Base-by-base conservation (phyloP, 2,797 vertebrate species). In the Schizopygopsis malacanthus region DNA sequence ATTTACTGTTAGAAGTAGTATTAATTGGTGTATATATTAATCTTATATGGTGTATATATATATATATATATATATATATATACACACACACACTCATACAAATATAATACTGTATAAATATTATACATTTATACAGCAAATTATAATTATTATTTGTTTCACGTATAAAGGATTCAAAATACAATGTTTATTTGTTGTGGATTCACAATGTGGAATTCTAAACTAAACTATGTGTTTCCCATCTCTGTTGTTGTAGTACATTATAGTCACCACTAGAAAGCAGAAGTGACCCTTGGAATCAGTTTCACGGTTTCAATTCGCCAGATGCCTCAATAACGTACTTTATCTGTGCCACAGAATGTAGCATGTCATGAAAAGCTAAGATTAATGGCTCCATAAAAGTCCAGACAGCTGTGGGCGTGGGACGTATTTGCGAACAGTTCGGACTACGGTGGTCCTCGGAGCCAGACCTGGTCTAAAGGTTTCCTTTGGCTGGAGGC, bases 401-500 rank as follows among this genome's bases (percentile, higher is more conserved):
- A 8, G 77, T 72, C 76, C 37, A 83, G 79, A 50, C 79, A 54
- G 16, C 61, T 11, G 28, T 81, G 59, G 81, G 79, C 22, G 2
- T 9, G 59, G 72, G 56, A 86, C 76, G 70, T 77, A 52, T 90
- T 81, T 84, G 79, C 22, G 9, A 77, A 75, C 84, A 83, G 82
- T 75, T 90, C 90, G 87, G 81, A 87, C 82, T 52, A 39, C 85
- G 79, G 79, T 78, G 59, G 18, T 89, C 83, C 85, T 79, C 56
- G 13, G 4, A 78, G 76, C 87, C 77, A 86, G 86, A 85, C 85
- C 76, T 20, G 85, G 73, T 89, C 82, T 82, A 88, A 88, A 90
- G 86, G 85, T 89, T 91, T 90, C 79, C 50, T 25, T 85, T 90
- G 87, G 88, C 90, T 87, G 50, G 13, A 83, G 87, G 90, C 84